Evolutionary conservation across 2,113 vertebrate species (phyloP), one percentile per base, ranked within the genome.

Genomic region (Pseudorasbora parva): DNA sequence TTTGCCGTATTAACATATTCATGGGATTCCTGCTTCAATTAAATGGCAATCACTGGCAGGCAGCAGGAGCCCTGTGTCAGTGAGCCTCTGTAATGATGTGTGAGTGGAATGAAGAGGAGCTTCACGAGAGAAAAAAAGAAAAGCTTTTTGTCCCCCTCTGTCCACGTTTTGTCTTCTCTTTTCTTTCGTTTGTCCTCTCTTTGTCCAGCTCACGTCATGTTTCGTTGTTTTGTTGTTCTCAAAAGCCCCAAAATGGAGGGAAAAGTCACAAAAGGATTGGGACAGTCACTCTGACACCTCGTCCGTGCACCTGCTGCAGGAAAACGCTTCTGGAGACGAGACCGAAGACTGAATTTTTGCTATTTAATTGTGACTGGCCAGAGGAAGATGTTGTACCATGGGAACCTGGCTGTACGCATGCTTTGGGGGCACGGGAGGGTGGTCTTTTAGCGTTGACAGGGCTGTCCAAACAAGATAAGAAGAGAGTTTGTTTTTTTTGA

Each of bases 1-100:
- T 86, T 51, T 77, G 43, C 74, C 8, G n/a, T 85, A 83, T 85
- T 89, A 89, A 86, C 76, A 84, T 84, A 85, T 88, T 88, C 87
- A 86, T 83, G 78, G 83, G 57, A 88, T 86, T 81, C 82, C 78
- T 78, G 64, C 82, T 82, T 75, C 72, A 74, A 81, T 86, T 87
- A 85, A 87, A 83, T 78, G 87, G 74, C 75, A 78, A 82, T 88
- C 82, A 84, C 78, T 80, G 86, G 72, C 82, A 78, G 64, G 56
- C 78, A 77, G 68, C 49, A 56, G 69, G 59, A 78, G 66, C 57
- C 47, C 69, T 64, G 73, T 71, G 83, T 74, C 79, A 69, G 49
- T 62, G 77, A 81, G 76, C 47, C 64, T 49, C 82, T 64, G 71
- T 56, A 59, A 85, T 78, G 75, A 85, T 81, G 78, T 81, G 78